These are phyloP conservation scores for Ditula angustiorana DNA, from an alignment of 2,888 invertebrate genomes.

Conservation along the genomic window DNA sequence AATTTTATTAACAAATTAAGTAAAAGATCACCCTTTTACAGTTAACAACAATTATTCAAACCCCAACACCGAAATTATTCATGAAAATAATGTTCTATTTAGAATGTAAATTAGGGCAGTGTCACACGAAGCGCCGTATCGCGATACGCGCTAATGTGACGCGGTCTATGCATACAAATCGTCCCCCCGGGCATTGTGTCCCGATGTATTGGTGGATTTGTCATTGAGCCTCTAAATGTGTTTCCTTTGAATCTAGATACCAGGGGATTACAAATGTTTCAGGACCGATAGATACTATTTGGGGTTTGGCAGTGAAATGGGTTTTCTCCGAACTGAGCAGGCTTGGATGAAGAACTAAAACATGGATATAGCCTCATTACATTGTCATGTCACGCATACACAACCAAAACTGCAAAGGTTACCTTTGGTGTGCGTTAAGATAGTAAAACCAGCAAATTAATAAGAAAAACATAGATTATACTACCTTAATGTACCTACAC, in stretches of 20 bases:
- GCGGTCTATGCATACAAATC: slow-evolving; percentile 32
- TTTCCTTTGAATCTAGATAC: neutral
- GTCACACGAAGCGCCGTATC: slow-evolving; percentile 20
- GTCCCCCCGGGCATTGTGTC: slow-evolving; percentile 8
- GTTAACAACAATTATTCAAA: neutral
- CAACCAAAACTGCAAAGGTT: too few relatives aligned
- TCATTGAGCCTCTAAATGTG: slow-evolving; percentile 15
- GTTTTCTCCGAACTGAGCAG: too few relatives aligned
- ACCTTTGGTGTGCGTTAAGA: too few relatives aligned
- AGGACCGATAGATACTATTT: neutral
- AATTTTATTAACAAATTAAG: too few relatives aligned
- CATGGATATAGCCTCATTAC: too few relatives aligned
- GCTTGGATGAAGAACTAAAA: too few relatives aligned
- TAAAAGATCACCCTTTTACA: too few relatives aligned
- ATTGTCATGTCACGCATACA: too few relatives aligned
- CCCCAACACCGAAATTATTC: slow-evolving; percentile 13
- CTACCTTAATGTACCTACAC: too few relatives aligned
- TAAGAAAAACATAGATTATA: too few relatives aligned
- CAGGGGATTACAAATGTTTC: neutral
- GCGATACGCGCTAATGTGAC: slow-evolving; percentile 27
- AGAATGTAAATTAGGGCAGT: slow-evolving; percentile 32
- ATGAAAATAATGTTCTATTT: slow-evolving; percentile 20
- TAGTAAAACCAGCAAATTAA: too few relatives aligned
- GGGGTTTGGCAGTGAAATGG: too few relatives aligned
- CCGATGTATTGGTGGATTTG: slow-evolving; percentile 12